Base-by-base conservation (phyloP, 2,113 vertebrate species). In the Zingel zingel region DNA sequence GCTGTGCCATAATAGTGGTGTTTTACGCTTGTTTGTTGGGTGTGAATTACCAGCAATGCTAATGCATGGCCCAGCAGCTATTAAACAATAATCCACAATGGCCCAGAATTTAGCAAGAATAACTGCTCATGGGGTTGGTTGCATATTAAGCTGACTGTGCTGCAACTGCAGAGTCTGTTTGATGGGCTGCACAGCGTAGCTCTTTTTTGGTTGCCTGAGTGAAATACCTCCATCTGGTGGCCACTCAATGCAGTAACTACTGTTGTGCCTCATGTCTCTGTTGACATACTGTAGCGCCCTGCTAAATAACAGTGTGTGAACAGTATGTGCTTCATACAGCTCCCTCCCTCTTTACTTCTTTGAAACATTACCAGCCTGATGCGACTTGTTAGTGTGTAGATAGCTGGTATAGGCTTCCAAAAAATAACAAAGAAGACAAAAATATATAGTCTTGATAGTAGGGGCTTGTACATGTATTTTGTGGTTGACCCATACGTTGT, bases 171-270 rank as follows among this genome's bases (percentile, higher is more conserved):
- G 56, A 66, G 33, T 56, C 63, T 76, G 57, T 80, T 12, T 58
- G 25, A 67, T 65, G 73, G 33, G 39, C 61, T 63, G 53, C 70
- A 69, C 63, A 77, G 61, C 3, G 62, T 1, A 39, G 70, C 47
- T 66, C 66, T 43, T 53, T 68, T 48, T 45, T 58, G 33, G 76
- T 62, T 70, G 21, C 59, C 45, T 21, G 76, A 86, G 58, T 12
- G 66, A 80, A 88, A 89, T 56, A 68, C 5, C 80, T 48, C 85
- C 87, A 79, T 54, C 89, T 90, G 54, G 87, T 91, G 90, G 89
- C 62, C 85, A 66, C 10, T 50, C 48, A 54, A 25, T 68, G 76
- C 50, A 85, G 39, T 64, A 78, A 57, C 71, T 10, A 15, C 33
- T 54, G 50, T 36, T 73, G 33, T 14, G 21, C n/a, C 54, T 63